phyloP scores from a whole-genome alignment of 2,113 vertebrate species.

The Carlito syrichta region DNA sequence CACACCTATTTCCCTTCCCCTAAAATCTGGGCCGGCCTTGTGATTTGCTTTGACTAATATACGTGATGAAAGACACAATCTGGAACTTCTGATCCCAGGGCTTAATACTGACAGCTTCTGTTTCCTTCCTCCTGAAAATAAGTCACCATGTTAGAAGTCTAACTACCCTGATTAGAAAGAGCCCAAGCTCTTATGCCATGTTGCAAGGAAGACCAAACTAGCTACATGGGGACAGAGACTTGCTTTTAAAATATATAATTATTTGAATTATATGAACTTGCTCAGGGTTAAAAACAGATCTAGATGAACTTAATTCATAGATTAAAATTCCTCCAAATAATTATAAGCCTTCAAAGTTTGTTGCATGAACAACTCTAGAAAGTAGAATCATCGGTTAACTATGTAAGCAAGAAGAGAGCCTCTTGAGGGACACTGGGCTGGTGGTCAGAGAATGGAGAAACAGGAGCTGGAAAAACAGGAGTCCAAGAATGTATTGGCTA shows the following conservation, averaged over 20 bases:
- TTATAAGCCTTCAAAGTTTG: not conserved
- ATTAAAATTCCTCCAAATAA: not conserved
- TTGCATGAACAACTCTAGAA: not conserved
- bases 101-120: not conserved
- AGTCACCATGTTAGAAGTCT: not conserved
- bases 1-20: not conserved
- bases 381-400: not conserved
- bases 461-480: not conserved
- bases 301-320: not conserved
- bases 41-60: not conserved
- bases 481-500: not conserved
- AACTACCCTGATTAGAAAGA: not conserved
- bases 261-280: not conserved
- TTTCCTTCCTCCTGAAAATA: not conserved
- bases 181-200: not conserved
- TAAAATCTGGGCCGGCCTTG: not conserved
- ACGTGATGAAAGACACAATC: not conserved
- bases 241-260: not conserved
- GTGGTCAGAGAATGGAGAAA: not conserved
- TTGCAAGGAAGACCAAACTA: not conserved
- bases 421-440: not conserved
- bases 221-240: not conserved
- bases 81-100: not conserved
- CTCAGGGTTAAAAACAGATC: not conserved
- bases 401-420: not conserved